Percentiles rank a stretch among this genome's conserved stretches.
phyloP scores from a whole-genome alignment of 2,797 vertebrate species.

The Ibycter americanus region DNA sequence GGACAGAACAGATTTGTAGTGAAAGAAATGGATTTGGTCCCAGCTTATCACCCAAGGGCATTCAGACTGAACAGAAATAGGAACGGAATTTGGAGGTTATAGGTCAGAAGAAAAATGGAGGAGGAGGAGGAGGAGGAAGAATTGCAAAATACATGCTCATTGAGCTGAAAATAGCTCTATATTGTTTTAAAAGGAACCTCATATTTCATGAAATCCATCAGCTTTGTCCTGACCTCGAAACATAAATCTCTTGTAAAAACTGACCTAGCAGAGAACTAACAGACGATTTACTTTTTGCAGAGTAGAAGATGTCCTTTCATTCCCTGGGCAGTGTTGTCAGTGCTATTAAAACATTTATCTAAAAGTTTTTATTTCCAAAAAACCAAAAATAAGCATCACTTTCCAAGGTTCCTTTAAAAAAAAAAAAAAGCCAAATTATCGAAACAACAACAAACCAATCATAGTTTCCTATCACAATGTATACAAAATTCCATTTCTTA shows the following conservation, averaged over 20 bases:
- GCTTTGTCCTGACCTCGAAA: conserved; percentile 13
- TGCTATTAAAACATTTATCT: neutral
- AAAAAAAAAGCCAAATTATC: neutral
- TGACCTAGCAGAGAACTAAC: neutral
- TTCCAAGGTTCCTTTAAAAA: neutral
- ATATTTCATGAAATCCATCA: conserved; percentile 35
- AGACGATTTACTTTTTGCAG: neutral
- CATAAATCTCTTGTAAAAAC: conserved; percentile 28
- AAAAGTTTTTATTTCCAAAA: neutral
- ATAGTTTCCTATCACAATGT: neutral
- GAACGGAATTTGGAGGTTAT: neutral
- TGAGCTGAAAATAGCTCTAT: conserved; percentile 36
- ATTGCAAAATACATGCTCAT: conserved; percentile 22
- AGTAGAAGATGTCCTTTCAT: neutral
- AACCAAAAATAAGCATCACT: neutral
- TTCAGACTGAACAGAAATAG: conserved; percentile 15
- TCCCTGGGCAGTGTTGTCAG: neutral
- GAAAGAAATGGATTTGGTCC: conserved; percentile 13
- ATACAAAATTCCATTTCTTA: neutral
- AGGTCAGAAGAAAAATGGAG: conserved; percentile 14
- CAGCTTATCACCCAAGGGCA: neutral
- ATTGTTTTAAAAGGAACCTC: conserved; percentile 39
- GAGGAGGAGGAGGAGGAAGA: neutral
- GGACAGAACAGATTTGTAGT: neutral
- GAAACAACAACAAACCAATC: neutral